phyloP scores from a whole-genome alignment of 2,797 vertebrate species.

The Vipera ursinii region DNA sequence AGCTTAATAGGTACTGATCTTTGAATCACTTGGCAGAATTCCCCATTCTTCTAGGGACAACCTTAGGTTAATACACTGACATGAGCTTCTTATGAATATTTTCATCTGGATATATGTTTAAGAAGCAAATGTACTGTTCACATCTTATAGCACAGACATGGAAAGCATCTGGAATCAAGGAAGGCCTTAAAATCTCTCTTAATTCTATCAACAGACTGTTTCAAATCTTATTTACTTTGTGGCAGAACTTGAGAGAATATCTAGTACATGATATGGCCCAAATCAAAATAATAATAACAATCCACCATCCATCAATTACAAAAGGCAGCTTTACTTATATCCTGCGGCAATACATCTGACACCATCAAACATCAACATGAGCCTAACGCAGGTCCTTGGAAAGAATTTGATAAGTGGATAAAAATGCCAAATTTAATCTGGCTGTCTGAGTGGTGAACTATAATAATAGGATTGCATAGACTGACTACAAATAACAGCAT shows the following conservation, averaged over 20 bases:
- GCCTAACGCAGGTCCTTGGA: too few relatives aligned
- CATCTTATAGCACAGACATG: background rate
- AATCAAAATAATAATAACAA: background rate
- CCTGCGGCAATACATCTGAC: too few relatives aligned
- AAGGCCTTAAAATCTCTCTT: background rate
- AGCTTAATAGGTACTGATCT: background rate
- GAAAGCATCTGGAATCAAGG: background rate
- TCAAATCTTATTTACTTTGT: background rate
- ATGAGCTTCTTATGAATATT: background rate
- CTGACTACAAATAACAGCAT: too few relatives aligned
- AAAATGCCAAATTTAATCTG: too few relatives aligned
- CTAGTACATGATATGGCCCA: background rate
- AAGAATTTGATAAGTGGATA: too few relatives aligned
- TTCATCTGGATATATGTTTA: background rate
- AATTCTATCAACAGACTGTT: background rate
- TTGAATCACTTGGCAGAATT: background rate
- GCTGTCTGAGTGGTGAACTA: too few relatives aligned
- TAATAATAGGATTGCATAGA: too few relatives aligned
- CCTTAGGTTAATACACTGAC: background rate
- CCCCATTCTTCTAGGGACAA: background rate
- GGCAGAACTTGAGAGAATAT: background rate
- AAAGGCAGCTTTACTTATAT: too few relatives aligned
- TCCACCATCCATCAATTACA: background rate
- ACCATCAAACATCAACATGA: too few relatives aligned
- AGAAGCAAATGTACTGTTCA: background rate